phyloP scores from a whole-genome alignment of 2,888 invertebrate genomes.

The Bedellia somnulentella region DNA sequence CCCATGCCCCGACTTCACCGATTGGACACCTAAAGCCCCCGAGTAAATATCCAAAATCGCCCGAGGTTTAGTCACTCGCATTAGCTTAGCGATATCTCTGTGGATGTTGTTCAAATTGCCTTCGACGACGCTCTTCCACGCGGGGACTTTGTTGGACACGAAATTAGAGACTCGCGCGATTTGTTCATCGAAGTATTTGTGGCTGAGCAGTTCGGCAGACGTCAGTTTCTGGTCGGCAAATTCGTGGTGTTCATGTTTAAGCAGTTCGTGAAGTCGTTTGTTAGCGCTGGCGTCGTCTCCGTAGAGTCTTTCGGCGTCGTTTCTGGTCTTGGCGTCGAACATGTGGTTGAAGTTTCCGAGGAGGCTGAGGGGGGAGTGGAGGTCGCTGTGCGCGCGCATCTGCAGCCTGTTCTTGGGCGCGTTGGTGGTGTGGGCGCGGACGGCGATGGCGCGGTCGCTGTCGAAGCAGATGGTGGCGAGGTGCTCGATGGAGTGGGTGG shows the following conservation, averaged over 20 bases:
- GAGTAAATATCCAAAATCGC: slow-evolving; percentile 20
- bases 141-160: slow-evolving; percentile 31
- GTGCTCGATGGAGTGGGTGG: slow-evolving; percentile 19
- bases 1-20: slow-evolving; percentile 13
- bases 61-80: slow-evolving; percentile 10
- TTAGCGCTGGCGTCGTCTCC: slow-evolving; percentile 29
- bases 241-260: slow-evolving; percentile 24
- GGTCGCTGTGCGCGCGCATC: slow-evolving; percentile 23
- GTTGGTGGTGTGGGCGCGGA: slow-evolving; percentile 17
- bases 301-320: slow-evolving; percentile 35
- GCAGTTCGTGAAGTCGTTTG: slow-evolving; percentile 28
- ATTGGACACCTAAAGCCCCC: slow-evolving; percentile 18
- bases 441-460: slow-evolving; percentile 25
- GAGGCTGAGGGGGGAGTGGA: slow-evolving; percentile 26
- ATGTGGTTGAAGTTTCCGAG: slow-evolving; percentile 50
- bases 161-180: slow-evolving; percentile 32
- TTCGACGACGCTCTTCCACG: slow-evolving; percentile 33
- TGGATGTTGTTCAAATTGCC: slow-evolving; percentile 37
- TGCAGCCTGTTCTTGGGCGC: slow-evolving; percentile 18
- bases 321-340: slow-evolving; percentile 38
- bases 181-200: slow-evolving; percentile 35
- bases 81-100: slow-evolving; percentile 23
- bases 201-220: slow-evolving; percentile 23
- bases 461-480: slow-evolving; percentile 40
- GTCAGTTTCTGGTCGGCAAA: slow-evolving; percentile 34